Evolutionary conservation across 2,113 vertebrate genomes (phyloP).

Genomic region (Xenopus borealis): DNA sequence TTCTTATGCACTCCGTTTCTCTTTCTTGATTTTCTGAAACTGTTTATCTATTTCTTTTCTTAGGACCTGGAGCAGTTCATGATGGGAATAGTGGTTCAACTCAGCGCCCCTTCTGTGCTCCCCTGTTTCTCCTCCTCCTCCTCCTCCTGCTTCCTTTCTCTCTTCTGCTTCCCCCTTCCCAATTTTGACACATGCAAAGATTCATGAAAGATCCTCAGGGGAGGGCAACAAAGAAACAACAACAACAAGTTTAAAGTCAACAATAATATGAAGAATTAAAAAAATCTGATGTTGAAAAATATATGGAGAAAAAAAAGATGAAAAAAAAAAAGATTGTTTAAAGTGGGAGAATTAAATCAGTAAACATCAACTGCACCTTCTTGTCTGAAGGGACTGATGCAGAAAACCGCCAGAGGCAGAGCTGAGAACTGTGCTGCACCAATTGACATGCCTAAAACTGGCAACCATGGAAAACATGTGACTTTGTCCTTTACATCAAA

Average conservation of each 20-base stretch:
- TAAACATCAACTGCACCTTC: slow-evolving; percentile 41
- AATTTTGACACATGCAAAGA: slow-evolving; percentile 31
- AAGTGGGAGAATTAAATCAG: neutral
- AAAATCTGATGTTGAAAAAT: slow-evolving; percentile 39
- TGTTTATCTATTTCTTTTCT: slow-evolving; percentile 21
- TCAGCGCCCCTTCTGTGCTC: slow-evolving; percentile 31
- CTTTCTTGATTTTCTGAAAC: neutral
- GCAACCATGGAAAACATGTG: slow-evolving; percentile 25
- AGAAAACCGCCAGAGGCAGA: slow-evolving; percentile 19
- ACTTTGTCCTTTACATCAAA: slow-evolving; percentile 38
- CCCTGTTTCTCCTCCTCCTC: slow-evolving; percentile 26
- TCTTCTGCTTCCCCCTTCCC: slow-evolving; percentile 35
- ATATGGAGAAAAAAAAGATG: slow-evolving; percentile 27
- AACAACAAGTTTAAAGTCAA: slow-evolving; percentile 27
- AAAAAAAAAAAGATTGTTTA: slow-evolving; percentile 16
- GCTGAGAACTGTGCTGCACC: slow-evolving; percentile 26
- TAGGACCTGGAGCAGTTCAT: slow-evolving; percentile 40
- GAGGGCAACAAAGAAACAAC: slow-evolving; percentile 29
- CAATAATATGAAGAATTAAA: slow-evolving; percentile 35
- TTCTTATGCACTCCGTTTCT: neutral
- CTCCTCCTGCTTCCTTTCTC: slow-evolving; percentile 21
- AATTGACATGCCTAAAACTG: slow-evolving; percentile 13
- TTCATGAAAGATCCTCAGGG: slow-evolving; percentile 8
- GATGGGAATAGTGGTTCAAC: slow-evolving; percentile 38
- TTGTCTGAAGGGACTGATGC: slow-evolving; percentile 34